Base-by-base conservation (phyloP, 1,140 invertebrate genomes). In the Papilio dardanus region DNA sequence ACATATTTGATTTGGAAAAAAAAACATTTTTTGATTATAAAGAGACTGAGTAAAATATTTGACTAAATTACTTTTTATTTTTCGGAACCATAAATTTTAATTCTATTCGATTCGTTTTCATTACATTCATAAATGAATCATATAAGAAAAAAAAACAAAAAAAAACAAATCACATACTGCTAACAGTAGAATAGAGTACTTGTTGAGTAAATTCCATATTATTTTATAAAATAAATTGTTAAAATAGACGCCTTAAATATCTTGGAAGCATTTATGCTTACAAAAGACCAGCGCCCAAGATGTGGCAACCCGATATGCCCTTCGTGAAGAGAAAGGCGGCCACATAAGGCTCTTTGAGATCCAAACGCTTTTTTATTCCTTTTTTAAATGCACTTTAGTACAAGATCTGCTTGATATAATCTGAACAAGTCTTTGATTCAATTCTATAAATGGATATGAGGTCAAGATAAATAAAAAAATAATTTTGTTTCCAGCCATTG, bases 241-340 rank as follows among this genome's bases (percentile, higher is more conserved):
- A 24, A 54, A 54, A 28, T 54, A 54, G 50, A 24, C 50, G 50
- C 50, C 50, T 54, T 10, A 54, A 54, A 54, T 24, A 54, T 54
- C 50, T 24, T 12, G 2, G 8, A 8, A 54, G 50, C 50, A 24
- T 50, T 50, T 50, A 50, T 12, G 21, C 50, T 62, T 69, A 69
- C 67, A 69, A 69, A 69, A 69, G 33, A 40, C 21, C 35, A 69
- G 67, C 67, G 12, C 16, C 35, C 30, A 50, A 50, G 58, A 31
- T 74, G 54, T 68, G n/a, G 75, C 68, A 76, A 71, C 33, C 21
- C 58, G 75, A 76, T 76, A 54, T 71, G 68, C 75, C 68, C 68
- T 76, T 76, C 68, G 67, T 24, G 3, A 5, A 46, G 75, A 71
- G 75, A 76, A 76, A 76, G 68, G 75, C 54, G 75, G 37, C 31